Conservation (phyloP, 53 echinoderm and acorn worm species). For the Echinarachnius parma region DNA sequence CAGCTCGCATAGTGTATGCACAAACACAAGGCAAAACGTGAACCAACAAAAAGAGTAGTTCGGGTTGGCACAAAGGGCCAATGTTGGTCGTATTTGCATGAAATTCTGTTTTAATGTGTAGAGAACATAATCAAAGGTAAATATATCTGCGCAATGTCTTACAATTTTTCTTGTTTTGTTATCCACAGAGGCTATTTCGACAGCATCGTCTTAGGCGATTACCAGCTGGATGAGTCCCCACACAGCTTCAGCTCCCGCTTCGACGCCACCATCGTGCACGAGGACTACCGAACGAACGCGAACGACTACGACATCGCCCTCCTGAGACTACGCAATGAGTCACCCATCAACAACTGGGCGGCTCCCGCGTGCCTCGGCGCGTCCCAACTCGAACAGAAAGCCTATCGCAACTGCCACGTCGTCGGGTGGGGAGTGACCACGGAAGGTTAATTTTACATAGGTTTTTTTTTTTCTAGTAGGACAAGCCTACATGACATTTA, state of each 20-base stretch:
- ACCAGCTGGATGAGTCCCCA: not conserved
- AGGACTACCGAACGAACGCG: not conserved
- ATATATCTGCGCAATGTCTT: not conserved
- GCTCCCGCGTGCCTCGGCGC: constrained; percentile 41
- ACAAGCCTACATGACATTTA: no score
- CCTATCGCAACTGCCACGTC: constrained; percentile 49
- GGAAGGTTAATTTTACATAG: no score
- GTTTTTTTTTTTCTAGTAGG: no score
- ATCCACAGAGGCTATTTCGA: not conserved
- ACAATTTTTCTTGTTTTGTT: not conserved
- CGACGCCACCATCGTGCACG: constrained; percentile 9
- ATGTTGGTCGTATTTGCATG: no score
- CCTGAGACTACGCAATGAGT: not conserved
- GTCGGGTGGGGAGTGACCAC: constrained; percentile 65
- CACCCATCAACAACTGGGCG: constrained; percentile 44
- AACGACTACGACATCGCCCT: constrained; percentile 5
- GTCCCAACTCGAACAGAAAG: not conserved
- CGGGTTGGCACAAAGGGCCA: no score
- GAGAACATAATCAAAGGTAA: not conserved
- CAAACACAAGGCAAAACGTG: not conserved
- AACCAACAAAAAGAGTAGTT: no score
- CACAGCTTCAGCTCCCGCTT: not conserved
- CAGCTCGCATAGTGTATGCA: not conserved
- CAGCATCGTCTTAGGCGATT: constrained; percentile 10
- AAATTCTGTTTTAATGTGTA: no score